Evolutionary conservation across 2,797 vertebrate species (phyloP).

Genomic region (Squalus acanthias): DNA sequence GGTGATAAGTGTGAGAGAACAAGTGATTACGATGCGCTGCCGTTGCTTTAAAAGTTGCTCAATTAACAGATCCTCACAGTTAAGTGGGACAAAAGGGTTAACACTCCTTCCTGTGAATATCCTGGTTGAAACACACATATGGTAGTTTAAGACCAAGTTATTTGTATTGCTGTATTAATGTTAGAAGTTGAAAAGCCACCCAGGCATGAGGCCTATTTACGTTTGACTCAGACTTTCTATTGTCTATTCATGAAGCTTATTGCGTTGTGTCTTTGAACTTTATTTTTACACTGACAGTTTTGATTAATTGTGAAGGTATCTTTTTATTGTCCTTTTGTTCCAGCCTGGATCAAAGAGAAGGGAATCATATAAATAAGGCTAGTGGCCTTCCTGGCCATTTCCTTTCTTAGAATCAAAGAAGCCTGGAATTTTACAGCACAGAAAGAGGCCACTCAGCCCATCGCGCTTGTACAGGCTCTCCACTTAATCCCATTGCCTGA

Average conservation of each 20-base stretch:
- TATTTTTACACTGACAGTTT: background rate
- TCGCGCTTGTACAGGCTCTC: background rate
- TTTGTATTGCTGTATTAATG: background rate
- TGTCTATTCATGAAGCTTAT: background rate
- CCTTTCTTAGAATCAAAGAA: background rate
- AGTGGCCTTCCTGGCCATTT: background rate
- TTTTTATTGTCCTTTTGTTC: constrained; percentile 12
- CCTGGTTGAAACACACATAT: background rate
- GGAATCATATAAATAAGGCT: background rate
- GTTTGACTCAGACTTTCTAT: background rate
- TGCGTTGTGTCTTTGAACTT: background rate
- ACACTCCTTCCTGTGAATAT: background rate
- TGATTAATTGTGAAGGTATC: constrained; percentile 6
- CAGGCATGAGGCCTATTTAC: background rate
- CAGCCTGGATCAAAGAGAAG: background rate
- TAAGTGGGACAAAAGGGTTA: background rate
- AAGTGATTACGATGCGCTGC: background rate
- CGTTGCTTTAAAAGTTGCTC: background rate
- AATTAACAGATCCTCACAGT: background rate
- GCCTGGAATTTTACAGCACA: background rate
- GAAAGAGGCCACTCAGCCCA: background rate
- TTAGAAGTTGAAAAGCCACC: background rate
- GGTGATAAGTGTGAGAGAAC: background rate
- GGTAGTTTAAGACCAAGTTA: background rate
- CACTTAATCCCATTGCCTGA: background rate